These are phyloP conservation scores for Bubalus kerabau DNA, from an alignment of 2,113 vertebrate species.

Conservation along the genomic window DNA sequence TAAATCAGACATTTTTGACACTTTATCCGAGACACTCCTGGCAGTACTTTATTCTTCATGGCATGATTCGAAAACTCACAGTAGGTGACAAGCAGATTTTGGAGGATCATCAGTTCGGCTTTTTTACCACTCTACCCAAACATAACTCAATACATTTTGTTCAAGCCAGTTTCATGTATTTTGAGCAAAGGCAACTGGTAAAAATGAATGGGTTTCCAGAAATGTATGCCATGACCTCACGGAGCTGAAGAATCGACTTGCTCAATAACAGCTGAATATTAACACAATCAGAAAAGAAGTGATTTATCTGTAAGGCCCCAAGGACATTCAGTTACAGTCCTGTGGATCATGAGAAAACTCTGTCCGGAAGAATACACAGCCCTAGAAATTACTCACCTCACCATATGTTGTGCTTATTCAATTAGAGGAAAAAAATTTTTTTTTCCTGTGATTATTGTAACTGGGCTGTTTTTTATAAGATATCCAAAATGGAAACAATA, in stretches of 20 bases:
- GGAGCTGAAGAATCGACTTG: neutral
- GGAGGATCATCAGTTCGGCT: conserved; percentile 9
- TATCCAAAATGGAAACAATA: neutral
- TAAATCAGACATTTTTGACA: conserved; percentile 42
- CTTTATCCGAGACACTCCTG: conserved; percentile 9
- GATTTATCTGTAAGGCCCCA: neutral
- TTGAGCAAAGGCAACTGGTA: neutral
- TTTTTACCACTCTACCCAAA: conserved; percentile 26
- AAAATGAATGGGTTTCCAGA: neutral
- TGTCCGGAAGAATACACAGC: neutral
- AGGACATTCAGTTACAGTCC: neutral
- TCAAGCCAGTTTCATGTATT: neutral
- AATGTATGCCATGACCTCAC: neutral
- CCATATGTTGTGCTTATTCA: neutral
- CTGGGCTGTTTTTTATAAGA: neutral
- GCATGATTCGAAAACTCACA: conserved; percentile 1
- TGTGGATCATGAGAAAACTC: neutral
- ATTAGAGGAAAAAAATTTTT: neutral
- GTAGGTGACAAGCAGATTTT: conserved; percentile 39
- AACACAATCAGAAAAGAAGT: neutral
- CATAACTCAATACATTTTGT: conserved; percentile 5
- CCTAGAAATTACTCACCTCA: neutral
- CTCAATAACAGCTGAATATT: neutral
- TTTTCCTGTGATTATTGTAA: neutral
- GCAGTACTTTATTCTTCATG: conserved; percentile 24